Percentiles rank a stretch among this genome's conserved stretches.
Conservation (phyloP, 2,888 invertebrate genomes). For the Sarcophaga rosellei region DNA sequence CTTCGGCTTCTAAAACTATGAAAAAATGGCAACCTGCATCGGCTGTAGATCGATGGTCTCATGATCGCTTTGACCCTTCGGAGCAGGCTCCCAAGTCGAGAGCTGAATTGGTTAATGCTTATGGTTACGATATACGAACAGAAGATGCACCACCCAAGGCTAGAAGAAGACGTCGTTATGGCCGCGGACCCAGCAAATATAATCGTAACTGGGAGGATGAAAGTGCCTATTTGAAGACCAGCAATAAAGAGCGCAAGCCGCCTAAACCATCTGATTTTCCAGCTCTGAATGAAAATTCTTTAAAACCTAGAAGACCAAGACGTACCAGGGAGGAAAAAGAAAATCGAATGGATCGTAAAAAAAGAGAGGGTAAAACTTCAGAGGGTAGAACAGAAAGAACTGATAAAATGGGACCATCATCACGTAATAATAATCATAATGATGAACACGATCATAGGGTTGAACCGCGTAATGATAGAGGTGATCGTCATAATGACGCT, state of each 20-base stretch:
- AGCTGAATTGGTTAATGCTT: constrained; percentile 73
- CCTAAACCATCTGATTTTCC: constrained; percentile 84
- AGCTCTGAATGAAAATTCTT: constrained; percentile 80
- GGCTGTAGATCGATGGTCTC: constrained; percentile 88
- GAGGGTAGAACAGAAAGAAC: constrained; percentile 38
- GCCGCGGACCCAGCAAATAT: constrained; percentile 95
- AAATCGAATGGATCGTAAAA: constrained; percentile 76
- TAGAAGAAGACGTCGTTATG: constrained; percentile 91
- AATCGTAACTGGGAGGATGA: constrained; percentile 96
- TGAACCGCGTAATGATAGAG: constrained; percentile 32
- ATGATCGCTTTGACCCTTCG: constrained; percentile 85
- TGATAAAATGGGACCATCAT: constrained; percentile 35
- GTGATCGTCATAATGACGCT: constrained; percentile 68
- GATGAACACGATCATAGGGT: constrained; percentile 55
- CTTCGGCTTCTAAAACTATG: constrained; percentile 79
- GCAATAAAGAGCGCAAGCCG: constrained; percentile 79
- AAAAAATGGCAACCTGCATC: constrained; percentile 81
- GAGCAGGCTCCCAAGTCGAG: constrained; percentile 84
- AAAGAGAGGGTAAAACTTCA: constrained; percentile 48
- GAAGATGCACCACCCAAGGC: constrained; percentile 96
- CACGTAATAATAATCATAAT: constrained; percentile 37
- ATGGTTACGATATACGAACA: constrained; percentile 92
- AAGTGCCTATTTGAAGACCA: constrained; percentile 89
- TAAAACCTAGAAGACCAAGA: constrained; percentile 70
- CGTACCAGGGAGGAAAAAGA: constrained; percentile 77